Evolutionary conservation across 2,797 vertebrate genomes (phyloP).

Genomic region (Ispidina picta): DNA sequence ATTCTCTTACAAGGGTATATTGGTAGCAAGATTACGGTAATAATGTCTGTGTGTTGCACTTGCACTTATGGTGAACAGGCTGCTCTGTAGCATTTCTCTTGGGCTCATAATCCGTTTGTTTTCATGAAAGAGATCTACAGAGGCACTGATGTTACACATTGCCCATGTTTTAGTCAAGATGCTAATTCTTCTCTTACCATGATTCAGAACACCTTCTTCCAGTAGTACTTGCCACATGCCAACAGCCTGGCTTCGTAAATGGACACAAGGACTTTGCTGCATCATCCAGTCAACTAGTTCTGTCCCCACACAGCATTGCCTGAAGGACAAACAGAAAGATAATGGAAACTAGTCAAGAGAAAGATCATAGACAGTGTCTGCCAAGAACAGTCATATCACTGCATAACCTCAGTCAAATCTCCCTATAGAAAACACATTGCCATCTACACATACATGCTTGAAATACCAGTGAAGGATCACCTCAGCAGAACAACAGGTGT

Average conservation of each 20-base stretch:
- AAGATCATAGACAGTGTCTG: neutral
- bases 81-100: neutral
- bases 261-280: conserved; percentile 92
- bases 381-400: neutral
- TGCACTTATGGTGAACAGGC: conserved; percentile 2
- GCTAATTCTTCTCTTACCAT: conserved; percentile 82
- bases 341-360: neutral
- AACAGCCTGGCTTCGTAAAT: conserved; percentile 92
- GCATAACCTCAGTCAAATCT: neutral
- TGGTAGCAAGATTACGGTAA: conserved; percentile 15
- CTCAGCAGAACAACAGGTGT: neutral
- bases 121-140: neutral
- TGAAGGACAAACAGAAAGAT: conserved; percentile 60
- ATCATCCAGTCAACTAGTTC: conserved; percentile 98
- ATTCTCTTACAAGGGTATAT: neutral
- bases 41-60: neutral
- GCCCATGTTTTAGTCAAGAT: neutral
- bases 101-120: neutral
- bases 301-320: conserved; percentile 95
- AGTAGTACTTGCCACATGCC: conserved; percentile 99
- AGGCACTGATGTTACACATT: neutral
- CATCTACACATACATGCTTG: neutral
- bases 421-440: neutral
- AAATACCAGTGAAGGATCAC: neutral
- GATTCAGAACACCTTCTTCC: conserved; percentile 95